These are phyloP conservation scores for Alloscopus bannaensis DNA, from an alignment of 2,888 invertebrate genomes.

Conservation along the genomic window DNA sequence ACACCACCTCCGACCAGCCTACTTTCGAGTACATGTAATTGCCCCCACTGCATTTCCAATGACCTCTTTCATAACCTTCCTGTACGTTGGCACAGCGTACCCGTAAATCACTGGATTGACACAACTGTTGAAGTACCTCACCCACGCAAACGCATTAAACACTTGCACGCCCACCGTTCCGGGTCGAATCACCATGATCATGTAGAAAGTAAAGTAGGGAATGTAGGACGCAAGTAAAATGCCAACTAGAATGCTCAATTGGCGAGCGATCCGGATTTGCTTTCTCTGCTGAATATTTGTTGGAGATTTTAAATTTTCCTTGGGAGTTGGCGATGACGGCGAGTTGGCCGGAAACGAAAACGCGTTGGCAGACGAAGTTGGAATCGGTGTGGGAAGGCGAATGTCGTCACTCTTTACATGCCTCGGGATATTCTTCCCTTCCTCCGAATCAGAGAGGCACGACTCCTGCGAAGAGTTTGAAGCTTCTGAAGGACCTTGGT, in stretches of 20 bases:
- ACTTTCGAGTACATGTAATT: too few relatives aligned
- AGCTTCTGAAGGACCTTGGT: not conserved
- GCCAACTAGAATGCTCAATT: conserved; percentile 60
- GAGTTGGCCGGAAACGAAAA: not conserved
- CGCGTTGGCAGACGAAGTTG: too few relatives aligned
- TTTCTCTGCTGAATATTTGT: conserved; percentile 32
- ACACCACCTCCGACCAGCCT: too few relatives aligned
- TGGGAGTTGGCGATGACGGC: not conserved
- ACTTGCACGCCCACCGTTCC: conserved; percentile 26
- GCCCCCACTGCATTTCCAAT: conserved; percentile 23
- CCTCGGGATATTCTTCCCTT: too few relatives aligned
- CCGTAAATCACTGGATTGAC: conserved; percentile 67
- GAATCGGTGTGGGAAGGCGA: not conserved
- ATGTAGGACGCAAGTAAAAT: conserved; percentile 59
- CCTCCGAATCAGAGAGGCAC: not conserved
- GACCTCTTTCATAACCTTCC: conserved; percentile 51
- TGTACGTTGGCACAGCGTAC: conserved; percentile 61
- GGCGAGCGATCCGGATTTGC: conserved; percentile 56
- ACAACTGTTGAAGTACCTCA: conserved; percentile 64
- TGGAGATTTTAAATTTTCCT: not conserved
- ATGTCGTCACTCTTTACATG: conserved; percentile 9
- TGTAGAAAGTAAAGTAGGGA: conserved; percentile 64
- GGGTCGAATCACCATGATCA: conserved; percentile 51
- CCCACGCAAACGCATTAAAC: conserved; percentile 60
- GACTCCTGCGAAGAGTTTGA: not conserved